Evolutionary conservation across 1,140 invertebrate genomes (phyloP).

Genomic region (Drosophila biarmipes): DNA sequence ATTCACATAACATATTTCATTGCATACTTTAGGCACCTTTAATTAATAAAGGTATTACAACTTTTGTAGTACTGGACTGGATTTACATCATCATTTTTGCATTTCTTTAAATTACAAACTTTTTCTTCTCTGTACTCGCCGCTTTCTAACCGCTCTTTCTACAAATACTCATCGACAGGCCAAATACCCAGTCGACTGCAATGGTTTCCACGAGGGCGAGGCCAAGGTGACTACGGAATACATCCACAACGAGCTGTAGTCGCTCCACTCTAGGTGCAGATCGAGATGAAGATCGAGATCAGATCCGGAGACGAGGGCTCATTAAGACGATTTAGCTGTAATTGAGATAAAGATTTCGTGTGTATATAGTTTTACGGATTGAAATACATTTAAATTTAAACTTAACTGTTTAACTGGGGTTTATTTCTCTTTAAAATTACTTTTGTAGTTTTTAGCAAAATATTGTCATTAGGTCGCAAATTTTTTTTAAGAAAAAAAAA

Average conservation of each 20-base stretch:
- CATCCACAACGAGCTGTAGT: slow-evolving; percentile 90
- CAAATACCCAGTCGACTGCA: slow-evolving; percentile 90
- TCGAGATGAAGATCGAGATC: neutral
- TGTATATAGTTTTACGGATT: slow-evolving; percentile 79
- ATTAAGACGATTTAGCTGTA: slow-evolving; percentile 66
- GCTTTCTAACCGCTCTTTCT: slow-evolving; percentile 46
- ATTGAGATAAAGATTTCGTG: slow-evolving; percentile 65
- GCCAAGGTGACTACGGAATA: slow-evolving; percentile 92
- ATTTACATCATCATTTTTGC: no score
- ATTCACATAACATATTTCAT: neutral
- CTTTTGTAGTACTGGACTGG: no score
- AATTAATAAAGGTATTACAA: neutral
- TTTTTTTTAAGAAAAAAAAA: neutral
- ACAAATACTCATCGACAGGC: slow-evolving; percentile 85
- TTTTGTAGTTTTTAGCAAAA: neutral
- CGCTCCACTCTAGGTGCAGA: slow-evolving; percentile 6
- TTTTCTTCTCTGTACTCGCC: slow-evolving; percentile 4
- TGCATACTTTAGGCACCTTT: neutral
- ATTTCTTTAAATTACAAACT: no score
- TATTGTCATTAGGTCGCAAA: no score
- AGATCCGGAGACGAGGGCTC: slow-evolving; percentile 33
- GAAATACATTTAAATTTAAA: slow-evolving; percentile 75
- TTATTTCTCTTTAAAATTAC: neutral
- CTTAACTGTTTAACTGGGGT: neutral
- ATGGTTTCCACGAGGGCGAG: slow-evolving; percentile 91